Conservation (phyloP, 2,797 vertebrate species). For the Hydrocynus forskahlii region DNA sequence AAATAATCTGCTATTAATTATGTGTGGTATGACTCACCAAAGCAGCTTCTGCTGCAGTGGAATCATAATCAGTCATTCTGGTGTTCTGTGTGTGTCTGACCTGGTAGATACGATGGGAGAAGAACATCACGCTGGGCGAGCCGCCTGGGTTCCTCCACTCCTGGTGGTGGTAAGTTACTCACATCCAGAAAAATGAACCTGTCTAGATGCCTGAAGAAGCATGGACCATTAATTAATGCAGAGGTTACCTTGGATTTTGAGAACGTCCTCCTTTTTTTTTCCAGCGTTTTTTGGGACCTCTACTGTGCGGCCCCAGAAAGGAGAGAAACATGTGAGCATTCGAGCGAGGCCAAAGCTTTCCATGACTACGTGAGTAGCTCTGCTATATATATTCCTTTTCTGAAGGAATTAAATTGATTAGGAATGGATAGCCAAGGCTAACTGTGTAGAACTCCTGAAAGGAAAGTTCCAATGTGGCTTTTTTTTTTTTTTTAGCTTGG, state of each 20-base stretch:
- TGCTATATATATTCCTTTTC: no score
- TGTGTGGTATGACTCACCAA: slow-evolving; percentile 15
- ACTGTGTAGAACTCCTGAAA: no score
- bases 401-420: no score
- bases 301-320: slow-evolving; percentile 89
- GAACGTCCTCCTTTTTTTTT: slow-evolving; percentile 62
- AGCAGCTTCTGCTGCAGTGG: slow-evolving; percentile 33
- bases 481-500: no score
- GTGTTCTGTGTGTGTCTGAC: slow-evolving; percentile 61
- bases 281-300: slow-evolving; percentile 89
- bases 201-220: not conserved
- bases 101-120: slow-evolving; percentile 98
- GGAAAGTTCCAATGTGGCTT: no score
- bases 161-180: slow-evolving; percentile 96
- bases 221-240: not conserved
- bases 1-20: slow-evolving; percentile 39
- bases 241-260: not conserved
- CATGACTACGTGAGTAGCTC: slow-evolving; percentile 88
- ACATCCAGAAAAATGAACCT: slow-evolving; percentile 1
- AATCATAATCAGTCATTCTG: slow-evolving; percentile 33
- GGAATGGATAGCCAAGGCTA: not conserved
- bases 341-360: slow-evolving; percentile 90
- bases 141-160: slow-evolving; percentile 99
- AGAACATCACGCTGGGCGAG: slow-evolving; percentile 98
- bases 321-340: slow-evolving; percentile 89